Conservation (phyloP, 2,113 vertebrate genomes). For the Pedionomus torquatus region DNA sequence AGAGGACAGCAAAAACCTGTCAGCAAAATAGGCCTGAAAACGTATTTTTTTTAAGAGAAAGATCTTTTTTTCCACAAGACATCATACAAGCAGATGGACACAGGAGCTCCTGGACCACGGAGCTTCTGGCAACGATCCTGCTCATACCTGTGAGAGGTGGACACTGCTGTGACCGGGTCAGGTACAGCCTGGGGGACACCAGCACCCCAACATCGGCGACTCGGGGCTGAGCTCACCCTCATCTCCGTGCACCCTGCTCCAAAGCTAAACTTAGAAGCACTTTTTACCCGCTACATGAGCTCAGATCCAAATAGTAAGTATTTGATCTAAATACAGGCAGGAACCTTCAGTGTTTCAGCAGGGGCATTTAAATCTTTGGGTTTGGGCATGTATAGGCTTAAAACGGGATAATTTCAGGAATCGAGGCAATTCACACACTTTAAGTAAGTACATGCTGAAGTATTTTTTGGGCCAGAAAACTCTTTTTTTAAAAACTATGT, state of each 20-base stretch:
- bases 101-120: fast-evolving
- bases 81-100: neutral
- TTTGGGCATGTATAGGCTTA: neutral
- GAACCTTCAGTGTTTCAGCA: neutral
- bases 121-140: fast-evolving
- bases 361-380: neutral
- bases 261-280: neutral
- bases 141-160: fast-evolving
- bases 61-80: fast-evolving
- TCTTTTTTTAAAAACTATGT: neutral
- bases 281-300: neutral
- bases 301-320: neutral
- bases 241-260: neutral
- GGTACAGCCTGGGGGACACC: neutral
- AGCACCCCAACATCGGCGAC: neutral
- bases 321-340: neutral
- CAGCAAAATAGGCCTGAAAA: neutral
- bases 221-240: neutral
- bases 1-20: neutral
- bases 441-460: neutral
- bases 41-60: fast-evolving
- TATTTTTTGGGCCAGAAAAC: neutral
- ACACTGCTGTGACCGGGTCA: neutral
- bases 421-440: neutral
- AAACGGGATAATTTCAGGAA: constrained; percentile 16